These are phyloP conservation scores for Harpagifer antarcticus DNA, from an alignment of 2,797 vertebrate species.

Conservation along the genomic window DNA sequence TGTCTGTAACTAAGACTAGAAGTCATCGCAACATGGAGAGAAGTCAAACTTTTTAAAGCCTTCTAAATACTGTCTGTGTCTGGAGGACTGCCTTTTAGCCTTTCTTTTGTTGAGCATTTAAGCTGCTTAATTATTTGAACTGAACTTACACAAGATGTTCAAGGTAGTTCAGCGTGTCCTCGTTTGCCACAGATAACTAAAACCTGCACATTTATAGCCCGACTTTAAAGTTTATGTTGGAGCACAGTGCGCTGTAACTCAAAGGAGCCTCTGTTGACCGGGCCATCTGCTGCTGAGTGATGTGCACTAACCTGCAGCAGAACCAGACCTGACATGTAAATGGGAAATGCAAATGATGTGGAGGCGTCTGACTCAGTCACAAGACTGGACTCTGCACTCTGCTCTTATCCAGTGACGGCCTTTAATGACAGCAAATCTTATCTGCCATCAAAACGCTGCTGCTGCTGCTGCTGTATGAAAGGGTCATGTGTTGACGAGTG, in stretches of 20 bases:
- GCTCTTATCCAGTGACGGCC: constrained; percentile 49
- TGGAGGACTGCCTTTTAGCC: constrained; percentile 76
- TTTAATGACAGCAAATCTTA: constrained; percentile 64
- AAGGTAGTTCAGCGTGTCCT: constrained; percentile 77
- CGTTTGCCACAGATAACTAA: constrained; percentile 71
- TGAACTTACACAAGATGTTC: constrained; percentile 79
- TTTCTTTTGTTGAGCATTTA: constrained; percentile 78
- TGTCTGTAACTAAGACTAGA: constrained; percentile 23
- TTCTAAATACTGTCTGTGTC: constrained; percentile 66
- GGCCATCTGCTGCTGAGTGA: constrained; percentile 67
- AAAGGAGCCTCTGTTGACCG: constrained; percentile 43
- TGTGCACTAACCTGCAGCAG: constrained; percentile 68
- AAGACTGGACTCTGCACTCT: constrained; percentile 76
- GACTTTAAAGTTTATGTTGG: constrained; percentile 31
- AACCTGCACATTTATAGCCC: constrained; percentile 56
- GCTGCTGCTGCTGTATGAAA: constrained; percentile 30
- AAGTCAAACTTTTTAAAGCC: constrained; percentile 67
- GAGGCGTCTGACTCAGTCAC: constrained; percentile 65
- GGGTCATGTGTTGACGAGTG: constrained; percentile 38
- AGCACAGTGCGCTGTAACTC: constrained; percentile 19
- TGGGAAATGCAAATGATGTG: constrained; percentile 74
- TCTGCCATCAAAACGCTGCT: constrained; percentile 55
- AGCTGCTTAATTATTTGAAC: constrained; percentile 85
- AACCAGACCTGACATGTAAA: constrained; percentile 74
- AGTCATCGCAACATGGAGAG: constrained; percentile 48